Evolutionary conservation across 2,888 invertebrate species (phyloP).

Genomic region (Palloptera scutellata): DNA sequence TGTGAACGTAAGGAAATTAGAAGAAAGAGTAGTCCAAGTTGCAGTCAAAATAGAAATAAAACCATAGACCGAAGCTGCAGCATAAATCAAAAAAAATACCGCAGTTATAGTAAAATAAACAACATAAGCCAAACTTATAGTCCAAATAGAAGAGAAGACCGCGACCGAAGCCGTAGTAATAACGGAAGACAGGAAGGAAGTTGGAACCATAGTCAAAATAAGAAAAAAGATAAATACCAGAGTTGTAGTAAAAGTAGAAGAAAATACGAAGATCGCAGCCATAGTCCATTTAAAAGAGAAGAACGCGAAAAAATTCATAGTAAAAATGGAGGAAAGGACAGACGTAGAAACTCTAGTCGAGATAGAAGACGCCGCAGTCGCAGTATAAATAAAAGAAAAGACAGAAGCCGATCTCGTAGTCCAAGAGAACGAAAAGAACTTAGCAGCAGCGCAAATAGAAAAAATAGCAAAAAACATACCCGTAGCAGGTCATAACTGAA

Average conservation of each 20-base stretch:
- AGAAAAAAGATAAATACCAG: background rate
- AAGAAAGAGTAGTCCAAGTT: background rate
- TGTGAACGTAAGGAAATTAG: background rate
- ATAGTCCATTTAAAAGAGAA: no score
- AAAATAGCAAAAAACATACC: background rate
- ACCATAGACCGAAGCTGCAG: constrained; percentile 11
- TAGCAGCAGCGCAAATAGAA: background rate
- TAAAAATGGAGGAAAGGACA: background rate
- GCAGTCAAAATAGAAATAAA: background rate
- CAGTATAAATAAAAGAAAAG: constrained; percentile 18
- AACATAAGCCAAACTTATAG: background rate
- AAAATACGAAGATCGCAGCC: background rate
- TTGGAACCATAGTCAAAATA: constrained; percentile 10
- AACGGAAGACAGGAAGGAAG: constrained; percentile 25
- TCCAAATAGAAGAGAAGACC: background rate
- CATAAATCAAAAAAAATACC: constrained; percentile 1
- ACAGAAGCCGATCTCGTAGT: constrained; percentile 9
- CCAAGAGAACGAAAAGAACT: constrained; percentile 3
- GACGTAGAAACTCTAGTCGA: constrained; percentile 11
- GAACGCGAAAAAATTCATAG: no score
- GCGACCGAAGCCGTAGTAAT: constrained; percentile 2
- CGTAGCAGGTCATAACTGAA: constrained; percentile 1
- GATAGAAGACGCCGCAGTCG: background rate
- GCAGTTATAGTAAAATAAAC: constrained; percentile 9
- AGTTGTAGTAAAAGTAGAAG: constrained; percentile 11